Percentiles rank a stretch among this genome's conserved stretches.
These are phyloP conservation scores for Drosophila nigrodunni DNA, from an alignment of 1,140 invertebrate species.

Conservation along the genomic window DNA sequence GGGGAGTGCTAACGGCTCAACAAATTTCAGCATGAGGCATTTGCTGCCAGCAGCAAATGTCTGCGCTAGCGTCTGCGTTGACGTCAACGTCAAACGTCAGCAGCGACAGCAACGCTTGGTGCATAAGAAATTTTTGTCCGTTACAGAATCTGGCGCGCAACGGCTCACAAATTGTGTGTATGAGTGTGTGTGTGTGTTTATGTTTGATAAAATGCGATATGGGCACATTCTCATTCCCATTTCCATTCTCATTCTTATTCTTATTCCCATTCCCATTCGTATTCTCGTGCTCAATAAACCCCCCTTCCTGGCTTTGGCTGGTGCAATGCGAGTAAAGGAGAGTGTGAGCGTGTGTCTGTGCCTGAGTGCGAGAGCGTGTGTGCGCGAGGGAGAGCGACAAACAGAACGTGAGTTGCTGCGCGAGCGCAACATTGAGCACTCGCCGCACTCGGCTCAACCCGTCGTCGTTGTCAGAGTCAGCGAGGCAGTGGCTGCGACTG, in stretches of 20 bases:
- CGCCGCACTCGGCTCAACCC: conserved; percentile 31
- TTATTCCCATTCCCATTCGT: conserved; percentile 13
- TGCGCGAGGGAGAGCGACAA: conserved; percentile 18
- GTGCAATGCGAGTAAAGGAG: conserved; percentile 32
- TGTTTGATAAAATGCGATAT: conserved; percentile 84
- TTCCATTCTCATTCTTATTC: conserved; percentile 47
- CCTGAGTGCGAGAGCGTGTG: conserved; percentile 1
- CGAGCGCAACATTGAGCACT: conserved; percentile 58
- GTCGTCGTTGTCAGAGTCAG: conserved; percentile 5
- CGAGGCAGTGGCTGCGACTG: conserved; percentile 11
- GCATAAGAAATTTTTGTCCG: conserved; percentile 79
- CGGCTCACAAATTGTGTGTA: conserved; percentile 15
- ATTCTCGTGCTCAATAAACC: conserved; percentile 59
- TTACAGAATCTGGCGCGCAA: conserved; percentile 78
- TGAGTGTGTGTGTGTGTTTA: conserved; percentile 68
- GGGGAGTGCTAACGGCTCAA: conserved; percentile 33
- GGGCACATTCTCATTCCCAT: conserved; percentile 73
- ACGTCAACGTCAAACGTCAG: conserved; percentile 12
- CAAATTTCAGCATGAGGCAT: conserved; percentile 47
- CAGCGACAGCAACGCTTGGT: conserved; percentile 40
- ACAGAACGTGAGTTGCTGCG: conserved; percentile 63
- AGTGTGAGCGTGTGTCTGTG: background rate
- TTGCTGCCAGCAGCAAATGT: conserved; percentile 8
- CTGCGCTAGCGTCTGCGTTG: background rate
- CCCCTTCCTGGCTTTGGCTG: conserved; percentile 54